Base-by-base conservation (phyloP, 2,888 invertebrate genomes). In the Leptogaster cylindrica region DNA sequence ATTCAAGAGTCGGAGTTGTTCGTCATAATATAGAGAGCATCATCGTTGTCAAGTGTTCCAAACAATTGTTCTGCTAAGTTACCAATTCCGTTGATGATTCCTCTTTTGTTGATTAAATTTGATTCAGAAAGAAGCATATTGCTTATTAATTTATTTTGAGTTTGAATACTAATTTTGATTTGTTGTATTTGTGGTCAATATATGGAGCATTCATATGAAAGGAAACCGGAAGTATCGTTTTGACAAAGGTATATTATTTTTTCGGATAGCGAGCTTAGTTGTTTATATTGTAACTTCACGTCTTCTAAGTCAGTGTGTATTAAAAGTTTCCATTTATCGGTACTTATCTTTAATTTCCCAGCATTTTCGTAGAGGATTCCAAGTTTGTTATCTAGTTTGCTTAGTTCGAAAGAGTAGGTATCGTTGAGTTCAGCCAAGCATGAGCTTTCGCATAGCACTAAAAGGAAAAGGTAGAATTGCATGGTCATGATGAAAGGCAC, bases 251-350 rank as follows among this genome's bases (percentile, higher is more conserved):
- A 4, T 7, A 0, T 48, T 0, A 48, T 3, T 48, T 6, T 25
- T 0, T 23, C n/a, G 1, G 10, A n/a, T 1, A 8, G 25, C 6
- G 25, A 48, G 12, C 12, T 48, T 25, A 48, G 1, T 1, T 48
- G 4, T 6, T 48, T 25, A 25, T 20, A 48, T n/a, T 48, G 48
- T 10, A 16, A 0, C 12, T 48, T 48, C 0, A 48, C 5, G 2
- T 48, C 48, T 3, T 48, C 4, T 23, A 48, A 12, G 12, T 48
- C 48, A 1, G 48, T 3, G 25, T 48, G 25, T 2, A 48, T 8
- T 25, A 48, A 23, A 4, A 48, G 25, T 23, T 25, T 48, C 48
- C 48, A 48, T 16, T 7, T 48, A n/a, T 48, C 48, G 27, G 23
- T 25, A 25, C 4, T 2, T 2, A 48, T 4, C 6, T 25, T 25